phyloP scores from a whole-genome alignment of 2,888 invertebrate species.

The Papilio gigon region DNA sequence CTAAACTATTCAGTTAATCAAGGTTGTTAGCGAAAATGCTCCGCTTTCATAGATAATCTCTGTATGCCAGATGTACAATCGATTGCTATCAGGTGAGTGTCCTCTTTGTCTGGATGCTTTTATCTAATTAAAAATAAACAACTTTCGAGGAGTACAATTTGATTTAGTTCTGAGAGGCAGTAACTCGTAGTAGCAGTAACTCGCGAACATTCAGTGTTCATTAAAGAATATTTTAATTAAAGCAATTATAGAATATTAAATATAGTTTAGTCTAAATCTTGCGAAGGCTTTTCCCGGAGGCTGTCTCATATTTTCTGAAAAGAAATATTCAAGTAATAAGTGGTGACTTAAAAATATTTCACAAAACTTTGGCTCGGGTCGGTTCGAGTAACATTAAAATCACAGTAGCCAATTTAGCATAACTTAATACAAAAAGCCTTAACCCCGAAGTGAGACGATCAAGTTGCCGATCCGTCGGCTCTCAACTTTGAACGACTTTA shows the following conservation, averaged over 20 bases:
- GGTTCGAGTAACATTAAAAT: constrained; percentile 43
- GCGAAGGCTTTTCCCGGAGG: background rate
- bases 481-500: constrained; percentile 42
- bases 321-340: constrained; percentile 19
- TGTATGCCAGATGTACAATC: background rate
- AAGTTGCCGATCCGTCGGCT: constrained; percentile 40
- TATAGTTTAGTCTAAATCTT: background rate
- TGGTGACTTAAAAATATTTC: constrained; percentile 18
- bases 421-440: constrained; percentile 53
- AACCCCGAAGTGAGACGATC: constrained; percentile 47
- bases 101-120: constrained; percentile 1
- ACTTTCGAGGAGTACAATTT: background rate
- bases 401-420: constrained; percentile 49
- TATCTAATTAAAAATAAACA: background rate
- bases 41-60: too few species aligned
- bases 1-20: background rate
- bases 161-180: background rate
- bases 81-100: background rate
- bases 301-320: constrained; percentile 7
- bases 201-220: too few species aligned
- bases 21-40: background rate
- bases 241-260: background rate
- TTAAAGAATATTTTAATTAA: background rate
- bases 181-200: too few species aligned
- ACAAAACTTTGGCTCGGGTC: constrained; percentile 4